These are phyloP conservation scores for Gymnothorax reevesii DNA, from an alignment of 2,797 vertebrate genomes.

Conservation along the genomic window DNA sequence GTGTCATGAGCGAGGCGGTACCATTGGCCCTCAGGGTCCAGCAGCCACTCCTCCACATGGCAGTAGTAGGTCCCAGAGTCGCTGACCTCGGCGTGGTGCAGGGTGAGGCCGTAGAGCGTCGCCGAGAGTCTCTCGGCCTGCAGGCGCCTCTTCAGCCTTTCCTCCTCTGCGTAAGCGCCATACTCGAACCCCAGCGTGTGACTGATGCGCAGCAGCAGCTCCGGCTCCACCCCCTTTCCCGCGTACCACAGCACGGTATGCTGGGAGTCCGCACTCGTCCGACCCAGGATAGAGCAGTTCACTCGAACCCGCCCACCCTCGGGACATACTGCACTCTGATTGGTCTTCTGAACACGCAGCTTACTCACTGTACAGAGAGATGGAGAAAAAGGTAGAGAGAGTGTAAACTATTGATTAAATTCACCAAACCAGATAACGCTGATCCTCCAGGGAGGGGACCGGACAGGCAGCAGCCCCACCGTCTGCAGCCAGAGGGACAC, in stretches of 20 bases:
- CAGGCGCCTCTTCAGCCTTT: slow-evolving; percentile 81
- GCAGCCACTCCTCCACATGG: slow-evolving; percentile 95
- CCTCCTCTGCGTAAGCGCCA: slow-evolving; percentile 88
- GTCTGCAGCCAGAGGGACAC: no score
- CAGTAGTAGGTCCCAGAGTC: slow-evolving; percentile 97
- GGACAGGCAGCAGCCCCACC: no score
- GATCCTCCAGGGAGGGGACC: no score
- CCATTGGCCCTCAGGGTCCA: slow-evolving; percentile 91
- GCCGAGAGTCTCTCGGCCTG: slow-evolving; percentile 82
- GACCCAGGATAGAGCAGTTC: slow-evolving; percentile 86
- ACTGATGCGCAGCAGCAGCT: slow-evolving; percentile 90
- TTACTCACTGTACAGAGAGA: slow-evolving; percentile 78
- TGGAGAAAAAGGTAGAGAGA: not conserved
- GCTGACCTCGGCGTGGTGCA: slow-evolving; percentile 86
- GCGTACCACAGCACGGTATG: slow-evolving; percentile 92
- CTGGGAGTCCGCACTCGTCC: slow-evolving; percentile 88
- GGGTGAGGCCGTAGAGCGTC: slow-evolving; percentile 76
- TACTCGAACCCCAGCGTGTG: slow-evolving; percentile 85
- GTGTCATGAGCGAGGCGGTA: slow-evolving; percentile 87
- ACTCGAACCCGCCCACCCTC: slow-evolving; percentile 87
- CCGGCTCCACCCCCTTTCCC: slow-evolving; percentile 80
- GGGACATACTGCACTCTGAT: slow-evolving; percentile 83
- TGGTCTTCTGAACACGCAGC: slow-evolving; percentile 87
- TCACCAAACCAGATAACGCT: no score
- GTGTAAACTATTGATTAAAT: not conserved